These are phyloP conservation scores for Mongoloraphidia duomilia DNA, from an alignment of 2,888 invertebrate species.

Conservation along the genomic window DNA sequence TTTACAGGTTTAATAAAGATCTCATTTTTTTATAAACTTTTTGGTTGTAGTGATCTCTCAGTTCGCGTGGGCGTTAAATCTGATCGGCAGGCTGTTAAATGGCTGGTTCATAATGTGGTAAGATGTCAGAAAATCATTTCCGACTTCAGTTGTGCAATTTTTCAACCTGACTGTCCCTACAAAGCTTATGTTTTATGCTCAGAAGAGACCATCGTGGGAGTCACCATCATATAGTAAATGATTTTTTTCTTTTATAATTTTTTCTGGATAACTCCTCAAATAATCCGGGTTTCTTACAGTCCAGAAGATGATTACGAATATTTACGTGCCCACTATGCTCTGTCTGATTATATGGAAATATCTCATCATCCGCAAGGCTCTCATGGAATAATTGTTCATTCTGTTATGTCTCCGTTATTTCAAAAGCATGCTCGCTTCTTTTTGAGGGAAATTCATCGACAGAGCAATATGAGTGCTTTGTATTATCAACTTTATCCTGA, in stretches of 20 bases:
- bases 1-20: no score
- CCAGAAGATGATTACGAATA: conserved; percentile 24
- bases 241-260: not conserved
- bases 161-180: conserved; percentile 14
- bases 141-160: not conserved
- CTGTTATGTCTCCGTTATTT: conserved; percentile 42
- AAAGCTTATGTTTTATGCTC: conserved; percentile 28
- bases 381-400: conserved; percentile 30
- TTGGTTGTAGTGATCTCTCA: not conserved
- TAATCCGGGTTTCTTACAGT: conserved; percentile 15
- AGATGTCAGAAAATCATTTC: not conserved
- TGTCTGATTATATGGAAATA: conserved; percentile 25
- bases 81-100: not conserved
- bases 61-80: not conserved
- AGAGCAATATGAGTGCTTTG: conserved; percentile 35
- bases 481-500: conserved; percentile 40
- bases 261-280: not conserved
- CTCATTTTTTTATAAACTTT: not conserved
- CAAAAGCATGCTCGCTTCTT: conserved; percentile 40
- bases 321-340: conserved; percentile 26
- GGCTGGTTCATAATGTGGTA: not conserved
- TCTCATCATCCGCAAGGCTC: conserved; percentile 21
- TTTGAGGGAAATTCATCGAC: conserved; percentile 44
- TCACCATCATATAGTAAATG: conserved; percentile 33
- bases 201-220: conserved; percentile 33